These are phyloP conservation scores for Drosophila neotestacea DNA, from an alignment of 2,888 invertebrate genomes.

Conservation along the genomic window DNA sequence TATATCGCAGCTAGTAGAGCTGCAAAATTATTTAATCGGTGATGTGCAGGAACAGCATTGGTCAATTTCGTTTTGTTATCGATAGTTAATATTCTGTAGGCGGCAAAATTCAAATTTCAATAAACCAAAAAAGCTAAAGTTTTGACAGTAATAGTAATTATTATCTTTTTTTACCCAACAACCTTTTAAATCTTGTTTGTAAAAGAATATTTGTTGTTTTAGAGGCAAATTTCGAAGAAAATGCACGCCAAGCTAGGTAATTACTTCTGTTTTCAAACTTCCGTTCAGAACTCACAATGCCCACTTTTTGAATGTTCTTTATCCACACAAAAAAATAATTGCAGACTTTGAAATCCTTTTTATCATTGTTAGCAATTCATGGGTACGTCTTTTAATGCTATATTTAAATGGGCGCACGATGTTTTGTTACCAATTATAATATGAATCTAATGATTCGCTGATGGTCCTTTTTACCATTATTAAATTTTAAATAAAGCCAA, in stretches of 20 bases:
- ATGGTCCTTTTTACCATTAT: background rate
- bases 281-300: too few relatives aligned
- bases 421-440: background rate
- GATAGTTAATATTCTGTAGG: background rate
- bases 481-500: background rate
- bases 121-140: too few relatives aligned
- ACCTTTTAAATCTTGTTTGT: too few relatives aligned
- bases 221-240: too few relatives aligned
- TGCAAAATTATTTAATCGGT: background rate
- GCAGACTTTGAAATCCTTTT: background rate
- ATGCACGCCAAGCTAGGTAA: too few relatives aligned
- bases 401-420: background rate
- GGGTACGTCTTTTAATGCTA: background rate
- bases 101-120: too few relatives aligned
- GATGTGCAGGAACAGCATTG: background rate
- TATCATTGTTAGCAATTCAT: background rate
- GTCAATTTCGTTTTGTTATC: conserved; percentile 5
- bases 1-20: conserved; percentile 1
- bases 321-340: background rate
- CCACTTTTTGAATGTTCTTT: too few relatives aligned
- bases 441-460: background rate
- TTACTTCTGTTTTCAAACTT: too few relatives aligned
- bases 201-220: too few relatives aligned
- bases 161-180: too few relatives aligned
- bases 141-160: too few relatives aligned